Conservation (phyloP, 2,888 invertebrate species). For the Odontocerum albicorne region DNA sequence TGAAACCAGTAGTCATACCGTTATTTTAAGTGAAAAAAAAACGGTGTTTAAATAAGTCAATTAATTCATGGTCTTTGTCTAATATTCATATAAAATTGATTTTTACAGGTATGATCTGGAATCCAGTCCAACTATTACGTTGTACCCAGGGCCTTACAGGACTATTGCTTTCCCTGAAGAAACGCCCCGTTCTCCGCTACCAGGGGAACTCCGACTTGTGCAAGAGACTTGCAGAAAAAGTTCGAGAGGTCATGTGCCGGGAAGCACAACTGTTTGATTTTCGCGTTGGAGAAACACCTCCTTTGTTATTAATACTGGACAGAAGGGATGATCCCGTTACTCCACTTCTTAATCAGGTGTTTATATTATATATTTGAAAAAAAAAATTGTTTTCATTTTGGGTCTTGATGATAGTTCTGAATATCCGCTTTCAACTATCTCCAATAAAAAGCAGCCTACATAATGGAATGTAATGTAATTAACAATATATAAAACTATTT, state of each 20-base stretch:
- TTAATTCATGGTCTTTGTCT: not conserved
- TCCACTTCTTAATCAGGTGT: conserved; percentile 87
- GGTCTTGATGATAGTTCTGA: too few species aligned
- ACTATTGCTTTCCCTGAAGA: conserved; percentile 85
- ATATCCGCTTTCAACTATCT: too few species aligned
- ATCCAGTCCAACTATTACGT: conserved; percentile 73
- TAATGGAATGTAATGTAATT: too few species aligned
- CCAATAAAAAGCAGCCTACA: too few species aligned
- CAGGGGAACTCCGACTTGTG: conserved; percentile 85
- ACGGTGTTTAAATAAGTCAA: too few species aligned
- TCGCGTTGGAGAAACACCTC: conserved; percentile 72
- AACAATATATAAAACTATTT: too few species aligned
- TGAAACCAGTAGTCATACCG: too few species aligned
- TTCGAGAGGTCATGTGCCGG: conserved; percentile 82
- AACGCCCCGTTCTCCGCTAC: conserved; percentile 86
- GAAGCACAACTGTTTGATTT: conserved; percentile 89
- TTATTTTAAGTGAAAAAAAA: too few species aligned
- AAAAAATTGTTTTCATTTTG: too few species aligned
- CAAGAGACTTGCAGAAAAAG: conserved; percentile 80
- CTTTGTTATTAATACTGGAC: conserved; percentile 87
- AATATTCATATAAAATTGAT: too few species aligned
- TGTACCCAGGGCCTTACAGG: conserved; percentile 84
- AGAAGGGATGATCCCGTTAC: conserved; percentile 94
- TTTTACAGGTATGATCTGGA: conserved; percentile 68
- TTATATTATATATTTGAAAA: too few species aligned